A percentile compares a stretch with the other conserved stretches of the same genome.
Evolutionary conservation across 2,797 vertebrate species (phyloP).

Genomic region (Epinephelus coioides): DNA sequence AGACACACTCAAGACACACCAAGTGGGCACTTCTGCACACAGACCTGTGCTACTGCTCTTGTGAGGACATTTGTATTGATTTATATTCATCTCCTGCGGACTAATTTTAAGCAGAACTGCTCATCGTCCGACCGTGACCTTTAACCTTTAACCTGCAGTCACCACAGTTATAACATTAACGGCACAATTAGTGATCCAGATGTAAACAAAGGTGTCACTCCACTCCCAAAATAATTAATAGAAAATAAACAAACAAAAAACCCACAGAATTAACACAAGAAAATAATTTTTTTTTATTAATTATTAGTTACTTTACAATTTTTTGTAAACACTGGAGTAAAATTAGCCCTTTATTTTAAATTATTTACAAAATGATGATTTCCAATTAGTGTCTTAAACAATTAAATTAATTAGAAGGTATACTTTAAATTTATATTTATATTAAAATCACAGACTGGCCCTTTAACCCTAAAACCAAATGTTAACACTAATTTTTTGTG

Average conservation of each 20-base stretch:
- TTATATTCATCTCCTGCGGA: constrained; percentile 8
- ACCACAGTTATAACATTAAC: not conserved
- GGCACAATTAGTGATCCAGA: not conserved
- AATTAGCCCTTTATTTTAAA: not conserved
- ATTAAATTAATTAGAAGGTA: not conserved
- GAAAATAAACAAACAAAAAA: not conserved
- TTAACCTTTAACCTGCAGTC: not conserved
- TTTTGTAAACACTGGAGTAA: not conserved
- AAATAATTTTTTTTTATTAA: not conserved
- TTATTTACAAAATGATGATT: not conserved
- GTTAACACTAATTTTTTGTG: not conserved
- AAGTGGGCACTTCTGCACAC: constrained; percentile 25
- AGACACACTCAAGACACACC: constrained; percentile 43
- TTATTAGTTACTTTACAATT: not conserved
- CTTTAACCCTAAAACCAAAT: not conserved
- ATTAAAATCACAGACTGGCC: not conserved
- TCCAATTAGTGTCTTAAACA: fast-evolving
- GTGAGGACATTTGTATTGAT: constrained; percentile 36
- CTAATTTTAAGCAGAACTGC: not conserved
- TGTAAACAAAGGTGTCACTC: not conserved
- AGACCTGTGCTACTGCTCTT: constrained; percentile 13
- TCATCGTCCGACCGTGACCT: not conserved
- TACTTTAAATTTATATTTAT: not conserved
- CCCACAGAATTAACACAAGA: not conserved
- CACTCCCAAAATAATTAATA: not conserved